Percentiles rank a stretch among this genome's conserved stretches.
These are phyloP conservation scores for Blastobasis adustella DNA, from an alignment of 2,888 invertebrate genomes.

Conservation along the genomic window DNA sequence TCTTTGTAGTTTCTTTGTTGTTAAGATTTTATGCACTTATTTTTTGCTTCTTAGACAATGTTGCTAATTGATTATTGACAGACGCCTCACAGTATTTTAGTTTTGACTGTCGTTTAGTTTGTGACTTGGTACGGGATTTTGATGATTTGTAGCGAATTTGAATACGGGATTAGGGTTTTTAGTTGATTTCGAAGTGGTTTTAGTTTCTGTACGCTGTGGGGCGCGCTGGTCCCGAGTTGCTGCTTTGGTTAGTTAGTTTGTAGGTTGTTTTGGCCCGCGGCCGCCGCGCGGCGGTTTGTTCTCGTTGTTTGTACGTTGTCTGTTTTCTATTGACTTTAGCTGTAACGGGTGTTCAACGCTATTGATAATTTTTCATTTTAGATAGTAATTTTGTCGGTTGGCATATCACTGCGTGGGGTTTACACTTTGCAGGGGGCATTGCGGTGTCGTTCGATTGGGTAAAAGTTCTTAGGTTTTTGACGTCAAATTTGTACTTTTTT, in stretches of 20 bases:
- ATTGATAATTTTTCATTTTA: slow-evolving; percentile 33
- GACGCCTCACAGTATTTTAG: slow-evolving; percentile 37
- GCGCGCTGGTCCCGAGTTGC: slow-evolving; percentile 17
- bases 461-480: slow-evolving; percentile 34
- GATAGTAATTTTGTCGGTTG: slow-evolving; percentile 55
- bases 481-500: slow-evolving; percentile 54
- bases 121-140: slow-evolving; percentile 11
- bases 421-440: slow-evolving; percentile 47
- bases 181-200: slow-evolving; percentile 46
- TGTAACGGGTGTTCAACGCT: slow-evolving; percentile 21
- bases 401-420: slow-evolving; percentile 56
- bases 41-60: slow-evolving; percentile 2
- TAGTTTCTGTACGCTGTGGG: slow-evolving; percentile 42
- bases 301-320: slow-evolving; percentile 43
- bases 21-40: slow-evolving; percentile 25
- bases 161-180: slow-evolving; percentile 39
- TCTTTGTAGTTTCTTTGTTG: slow-evolving; percentile 20
- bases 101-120: slow-evolving; percentile 39
- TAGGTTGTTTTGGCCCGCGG: slow-evolving; percentile 47
- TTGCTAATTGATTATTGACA: background rate
- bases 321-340: slow-evolving; percentile 39
- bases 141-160: slow-evolving; percentile 31
- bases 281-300: slow-evolving; percentile 28
- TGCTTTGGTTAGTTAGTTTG: slow-evolving; percentile 47
- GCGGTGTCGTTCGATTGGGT: slow-evolving; percentile 28